Evolutionary conservation across 1,140 invertebrate species (phyloP).

Genomic region (Platyscapa corneri): DNA sequence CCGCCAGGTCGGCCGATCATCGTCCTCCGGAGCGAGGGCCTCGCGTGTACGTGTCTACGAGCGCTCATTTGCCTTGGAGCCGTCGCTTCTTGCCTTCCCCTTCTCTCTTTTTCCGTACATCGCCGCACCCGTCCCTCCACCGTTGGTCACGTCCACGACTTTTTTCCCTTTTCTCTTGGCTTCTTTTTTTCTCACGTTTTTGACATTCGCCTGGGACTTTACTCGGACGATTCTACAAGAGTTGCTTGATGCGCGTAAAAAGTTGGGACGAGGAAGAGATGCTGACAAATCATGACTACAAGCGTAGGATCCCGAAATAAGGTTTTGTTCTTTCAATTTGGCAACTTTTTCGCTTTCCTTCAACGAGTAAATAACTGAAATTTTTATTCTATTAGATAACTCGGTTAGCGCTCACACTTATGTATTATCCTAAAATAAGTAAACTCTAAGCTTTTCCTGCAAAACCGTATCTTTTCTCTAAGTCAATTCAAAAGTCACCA

Average conservation of each 20-base stretch:
- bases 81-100: neutral
- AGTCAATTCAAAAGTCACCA: too few species aligned
- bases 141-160: neutral
- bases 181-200: neutral
- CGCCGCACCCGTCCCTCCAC: neutral
- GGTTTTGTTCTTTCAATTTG: too few species aligned
- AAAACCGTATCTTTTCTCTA: too few species aligned
- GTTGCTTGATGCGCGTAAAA: neutral
- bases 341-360: too few species aligned
- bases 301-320: too few species aligned
- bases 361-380: too few species aligned
- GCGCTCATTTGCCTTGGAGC: slow-evolving; percentile 8
- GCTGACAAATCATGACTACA: neutral
- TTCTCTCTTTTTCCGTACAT: neutral
- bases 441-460: too few species aligned
- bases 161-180: neutral
- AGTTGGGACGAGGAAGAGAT: neutral
- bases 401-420: too few species aligned
- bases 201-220: too few species aligned
- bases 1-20: neutral
- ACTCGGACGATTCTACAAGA: neutral
- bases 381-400: too few species aligned
- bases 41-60: neutral
- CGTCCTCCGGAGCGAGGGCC: neutral
- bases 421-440: too few species aligned